Evolutionary conservation across 2,113 vertebrate species (phyloP), one percentile per base, ranked within the genome.

Genomic region (Progne subis): DNA sequence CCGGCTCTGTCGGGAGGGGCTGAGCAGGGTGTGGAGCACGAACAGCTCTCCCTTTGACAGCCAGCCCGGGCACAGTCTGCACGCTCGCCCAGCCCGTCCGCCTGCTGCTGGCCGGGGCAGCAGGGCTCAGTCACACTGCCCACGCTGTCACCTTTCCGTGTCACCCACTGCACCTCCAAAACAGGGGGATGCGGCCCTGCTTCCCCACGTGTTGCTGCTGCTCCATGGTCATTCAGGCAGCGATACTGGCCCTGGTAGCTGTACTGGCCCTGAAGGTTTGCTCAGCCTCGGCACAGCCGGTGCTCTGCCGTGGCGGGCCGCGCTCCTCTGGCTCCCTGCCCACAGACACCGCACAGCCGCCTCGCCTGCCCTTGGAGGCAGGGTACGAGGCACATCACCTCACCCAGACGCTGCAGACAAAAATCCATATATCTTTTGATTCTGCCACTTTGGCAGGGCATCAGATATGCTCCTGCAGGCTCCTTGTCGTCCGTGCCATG

Each of bases 211-310:
- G 13, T 4, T 2, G 0, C 43, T 63, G 53, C 55, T 86, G 75
- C 71, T 49, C 31, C 3, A 0, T 12, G 39, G 21, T 18, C 43
- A 23, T 63, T 49, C 23, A 10, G 65, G 67, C 11, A 8, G 68
- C 16, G 11, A 5, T 24, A 4, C 18, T 75, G 0, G 0, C 21
- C 43, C 28, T 12, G 37, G 37, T 37, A 8, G 37, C 37, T 0
- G 0, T 25, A 32, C 18, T 0, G 1, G 41, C 46, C 53, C 56
- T 41, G 65, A 41, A 75, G 50, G 20, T 49, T 67, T 90, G 56
- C 50, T 70, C 55, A 28, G 47, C 61, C 65, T 18, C 0, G 6
- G 3, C 3, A 3, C 0, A 0, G 34, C 34, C 0, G 0, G 26
- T 37, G 76, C 63, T 83, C 17, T 82, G 79, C 79, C 0, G 0